Evolutionary conservation across 2,113 vertebrate species (phyloP), one percentile per base, ranked within the genome.

Genomic region (Protomyctophum bolini): DNA sequence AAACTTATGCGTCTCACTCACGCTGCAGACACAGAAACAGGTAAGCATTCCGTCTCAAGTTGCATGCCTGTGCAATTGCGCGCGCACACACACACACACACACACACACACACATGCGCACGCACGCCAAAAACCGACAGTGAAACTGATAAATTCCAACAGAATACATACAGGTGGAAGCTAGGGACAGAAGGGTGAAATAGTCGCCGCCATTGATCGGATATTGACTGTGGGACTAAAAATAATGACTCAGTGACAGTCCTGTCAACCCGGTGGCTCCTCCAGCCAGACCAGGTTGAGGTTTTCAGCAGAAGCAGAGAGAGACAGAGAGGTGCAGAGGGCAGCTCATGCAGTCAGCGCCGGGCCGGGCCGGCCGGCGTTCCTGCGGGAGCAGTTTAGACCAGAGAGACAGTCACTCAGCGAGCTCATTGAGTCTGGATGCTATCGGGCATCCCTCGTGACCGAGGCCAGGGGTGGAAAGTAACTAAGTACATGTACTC

Each of bases 341-440:
- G 50, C 50, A 52, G 50, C 9, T 3, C 21, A 21, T 21, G 21
- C 50, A 52, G 50, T 41, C 33, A 41, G 33, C 33, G 33, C 33
- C 33, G 33, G 33, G 21, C 21, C 21, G 21, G 21, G 21, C 21
- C 21, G 21, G 21, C 21, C 21, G 21, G 33, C 1, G 33, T 41
- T 41, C 33, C 33, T 41, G 33, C 5, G 33, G 33, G 33, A 41
- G 33, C 33, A 41, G 33, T 41, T 41, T 4, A 41, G 33, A 41
- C 33, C 5, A 6, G 33, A 41, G 33, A 41, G 33, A 41, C 46
- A 56, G 49, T 67, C 70, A 59, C 52, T 79, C 64, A 21, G 58
- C 54, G 7, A 83, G 73, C 68, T 73, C 70, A 68, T 76, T 75
- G 33, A 72, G 75, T 77, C 63, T 66, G 70, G 66, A 71, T 72